These are phyloP conservation scores for Chaetura pelagica DNA, from an alignment of 2,113 vertebrate genomes.

Conservation along the genomic window DNA sequence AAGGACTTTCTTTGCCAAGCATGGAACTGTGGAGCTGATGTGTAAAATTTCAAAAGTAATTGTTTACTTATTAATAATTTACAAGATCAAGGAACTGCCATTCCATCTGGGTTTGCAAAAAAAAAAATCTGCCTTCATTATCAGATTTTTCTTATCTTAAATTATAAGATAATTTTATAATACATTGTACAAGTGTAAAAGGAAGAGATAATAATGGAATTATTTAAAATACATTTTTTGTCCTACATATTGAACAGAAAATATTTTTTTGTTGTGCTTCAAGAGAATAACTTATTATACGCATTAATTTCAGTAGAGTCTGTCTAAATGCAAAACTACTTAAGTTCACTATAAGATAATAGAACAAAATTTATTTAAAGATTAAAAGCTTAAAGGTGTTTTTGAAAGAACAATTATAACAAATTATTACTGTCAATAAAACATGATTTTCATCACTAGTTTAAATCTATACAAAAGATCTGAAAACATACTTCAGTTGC, in stretches of 20 bases:
- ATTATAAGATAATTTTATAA: background rate
- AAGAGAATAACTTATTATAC: background rate
- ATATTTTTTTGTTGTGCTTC: background rate
- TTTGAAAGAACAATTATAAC: constrained; percentile 10
- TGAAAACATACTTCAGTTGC: constrained; percentile 34
- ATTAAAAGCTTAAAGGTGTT: constrained; percentile 15
- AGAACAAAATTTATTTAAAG: background rate
- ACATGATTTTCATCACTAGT: constrained; percentile 29
- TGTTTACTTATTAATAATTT: background rate
- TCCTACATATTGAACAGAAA: background rate
- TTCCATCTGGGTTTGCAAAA: background rate
- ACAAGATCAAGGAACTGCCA: background rate
- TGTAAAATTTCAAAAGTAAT: background rate
- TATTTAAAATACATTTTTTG: background rate
- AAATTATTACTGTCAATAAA: constrained; percentile 62
- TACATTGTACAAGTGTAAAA: background rate
- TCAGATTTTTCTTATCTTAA: background rate
- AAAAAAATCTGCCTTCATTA: background rate
- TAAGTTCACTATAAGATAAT: constrained; percentile 33
- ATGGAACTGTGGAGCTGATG: background rate
- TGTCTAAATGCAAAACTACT: background rate
- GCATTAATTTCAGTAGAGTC: background rate
- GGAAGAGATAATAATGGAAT: background rate
- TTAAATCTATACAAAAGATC: constrained; percentile 50
- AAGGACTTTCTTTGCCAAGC: background rate